phyloP scores from a whole-genome alignment of 1,140 invertebrate genomes.

The Papilio glaucus region DNA sequence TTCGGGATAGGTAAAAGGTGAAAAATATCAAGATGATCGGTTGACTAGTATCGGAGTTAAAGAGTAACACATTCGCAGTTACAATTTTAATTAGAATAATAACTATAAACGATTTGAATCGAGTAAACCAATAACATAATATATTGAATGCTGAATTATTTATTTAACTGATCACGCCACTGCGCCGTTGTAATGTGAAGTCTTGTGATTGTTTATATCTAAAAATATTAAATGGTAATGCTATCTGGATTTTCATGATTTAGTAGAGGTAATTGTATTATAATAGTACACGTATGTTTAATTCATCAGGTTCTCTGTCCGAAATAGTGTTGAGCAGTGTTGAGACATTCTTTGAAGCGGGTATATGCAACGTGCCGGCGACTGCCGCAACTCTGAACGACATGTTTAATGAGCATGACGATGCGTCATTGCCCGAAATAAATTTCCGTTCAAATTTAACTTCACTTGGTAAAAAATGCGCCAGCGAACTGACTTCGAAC shows the following conservation, averaged over 20 bases:
- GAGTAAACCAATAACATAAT: too few species aligned
- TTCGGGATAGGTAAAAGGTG: too few species aligned
- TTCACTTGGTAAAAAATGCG: neutral
- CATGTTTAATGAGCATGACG: slow-evolving; percentile 58
- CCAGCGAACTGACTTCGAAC: neutral
- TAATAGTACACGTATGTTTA: slow-evolving; percentile 19
- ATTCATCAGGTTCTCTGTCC: slow-evolving; percentile 8
- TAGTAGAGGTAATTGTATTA: neutral
- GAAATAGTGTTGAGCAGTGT: neutral
- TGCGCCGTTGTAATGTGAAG: too few species aligned
- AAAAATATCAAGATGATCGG: too few species aligned
- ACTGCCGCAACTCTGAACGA: slow-evolving; percentile 48
- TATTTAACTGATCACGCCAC: too few species aligned
- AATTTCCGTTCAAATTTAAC: slow-evolving; percentile 31
- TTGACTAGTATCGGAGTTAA: too few species aligned
- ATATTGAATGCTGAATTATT: too few species aligned
- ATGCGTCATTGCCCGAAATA: slow-evolving; percentile 45
- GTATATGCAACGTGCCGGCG: slow-evolving; percentile 34
- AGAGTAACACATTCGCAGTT: too few species aligned
- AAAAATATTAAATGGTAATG: too few species aligned
- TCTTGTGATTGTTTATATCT: neutral
- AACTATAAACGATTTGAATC: too few species aligned
- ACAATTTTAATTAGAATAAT: too few species aligned
- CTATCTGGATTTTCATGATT: neutral
- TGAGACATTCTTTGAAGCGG: slow-evolving; percentile 27